phyloP scores from a whole-genome alignment of 2,113 vertebrate species.

The Vimba vimba region DNA sequence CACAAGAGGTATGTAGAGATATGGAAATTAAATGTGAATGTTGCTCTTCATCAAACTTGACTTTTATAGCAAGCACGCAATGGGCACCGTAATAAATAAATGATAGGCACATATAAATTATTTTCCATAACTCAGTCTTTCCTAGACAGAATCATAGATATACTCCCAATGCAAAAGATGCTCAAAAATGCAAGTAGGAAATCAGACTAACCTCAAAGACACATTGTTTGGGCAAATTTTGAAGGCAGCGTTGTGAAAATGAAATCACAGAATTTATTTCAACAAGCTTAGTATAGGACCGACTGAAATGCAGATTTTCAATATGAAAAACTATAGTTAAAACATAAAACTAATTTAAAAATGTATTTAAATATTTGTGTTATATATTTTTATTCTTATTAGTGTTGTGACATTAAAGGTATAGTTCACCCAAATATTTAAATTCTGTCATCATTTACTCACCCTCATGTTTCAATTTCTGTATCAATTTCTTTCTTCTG shows the following conservation, averaged over 20 bases:
- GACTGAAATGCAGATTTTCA: neutral
- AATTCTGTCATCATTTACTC: no score
- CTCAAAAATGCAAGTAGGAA: neutral
- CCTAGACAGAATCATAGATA: neutral
- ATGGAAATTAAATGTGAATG: neutral
- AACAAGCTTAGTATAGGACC: neutral
- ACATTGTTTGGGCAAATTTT: neutral
- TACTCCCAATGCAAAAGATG: neutral
- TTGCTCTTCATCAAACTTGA: slow-evolving; percentile 8
- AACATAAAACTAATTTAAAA: no score
- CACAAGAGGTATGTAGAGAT: neutral
- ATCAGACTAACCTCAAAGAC: neutral
- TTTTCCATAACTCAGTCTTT: neutral
- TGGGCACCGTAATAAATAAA: neutral
- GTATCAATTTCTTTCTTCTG: no score
- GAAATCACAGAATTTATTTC: neutral
- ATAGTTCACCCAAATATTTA: no score
- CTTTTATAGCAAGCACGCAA: neutral
- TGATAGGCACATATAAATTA: neutral
- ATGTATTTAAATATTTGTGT: neutral
- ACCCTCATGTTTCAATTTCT: no score
- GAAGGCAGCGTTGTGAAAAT: neutral
- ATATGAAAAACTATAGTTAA: neutral
- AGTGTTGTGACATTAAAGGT: neutral
- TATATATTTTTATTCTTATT: neutral